Conservation (phyloP, 2,888 invertebrate genomes). For the Caenorhabditis afra region DNA sequence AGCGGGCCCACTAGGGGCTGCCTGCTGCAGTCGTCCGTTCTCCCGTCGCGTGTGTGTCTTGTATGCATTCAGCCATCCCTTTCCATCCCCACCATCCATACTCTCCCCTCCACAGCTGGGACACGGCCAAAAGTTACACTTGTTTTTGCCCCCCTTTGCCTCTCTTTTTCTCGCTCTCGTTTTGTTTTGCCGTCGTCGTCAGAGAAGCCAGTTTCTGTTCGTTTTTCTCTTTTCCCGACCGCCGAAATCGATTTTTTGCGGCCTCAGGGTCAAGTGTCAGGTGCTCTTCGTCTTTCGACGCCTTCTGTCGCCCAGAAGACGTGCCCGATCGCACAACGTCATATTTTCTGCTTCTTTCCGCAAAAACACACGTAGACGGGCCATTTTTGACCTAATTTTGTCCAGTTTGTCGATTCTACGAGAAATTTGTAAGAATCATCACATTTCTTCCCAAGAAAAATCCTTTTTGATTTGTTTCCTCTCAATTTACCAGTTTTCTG, state of each 20-base stretch:
- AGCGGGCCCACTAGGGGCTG: conserved; percentile 30
- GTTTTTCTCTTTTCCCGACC: neutral
- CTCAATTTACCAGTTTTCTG: too few relatives aligned
- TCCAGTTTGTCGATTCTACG: too few relatives aligned
- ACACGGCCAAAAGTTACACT: conserved; percentile 48
- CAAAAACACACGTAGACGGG: too few relatives aligned
- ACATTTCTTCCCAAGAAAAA: too few relatives aligned
- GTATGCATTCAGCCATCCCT: conserved; percentile 55
- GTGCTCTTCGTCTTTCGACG: conserved; percentile 7
- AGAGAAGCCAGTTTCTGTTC: neutral
- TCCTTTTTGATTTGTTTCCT: too few relatives aligned
- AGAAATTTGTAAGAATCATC: too few relatives aligned
- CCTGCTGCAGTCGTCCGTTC: conserved; percentile 25
- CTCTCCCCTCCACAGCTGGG: conserved; percentile 53
- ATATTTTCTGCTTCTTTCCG: neutral
- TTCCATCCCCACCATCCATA: conserved; percentile 50
- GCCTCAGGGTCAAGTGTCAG: conserved; percentile 36
- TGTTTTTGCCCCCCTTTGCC: conserved; percentile 24
- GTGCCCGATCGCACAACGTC: neutral
- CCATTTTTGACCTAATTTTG: too few relatives aligned
- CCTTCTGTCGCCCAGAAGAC: neutral
- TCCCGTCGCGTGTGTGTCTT: conserved; percentile 47
- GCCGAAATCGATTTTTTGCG: conserved; percentile 6
- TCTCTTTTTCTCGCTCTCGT: conserved; percentile 9
- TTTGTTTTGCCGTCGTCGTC: neutral